A percentile compares a stretch with the other conserved stretches of the same genome.
Conservation (phyloP, 1,140 invertebrate species). For the Thalassaphorura encarpata region DNA sequence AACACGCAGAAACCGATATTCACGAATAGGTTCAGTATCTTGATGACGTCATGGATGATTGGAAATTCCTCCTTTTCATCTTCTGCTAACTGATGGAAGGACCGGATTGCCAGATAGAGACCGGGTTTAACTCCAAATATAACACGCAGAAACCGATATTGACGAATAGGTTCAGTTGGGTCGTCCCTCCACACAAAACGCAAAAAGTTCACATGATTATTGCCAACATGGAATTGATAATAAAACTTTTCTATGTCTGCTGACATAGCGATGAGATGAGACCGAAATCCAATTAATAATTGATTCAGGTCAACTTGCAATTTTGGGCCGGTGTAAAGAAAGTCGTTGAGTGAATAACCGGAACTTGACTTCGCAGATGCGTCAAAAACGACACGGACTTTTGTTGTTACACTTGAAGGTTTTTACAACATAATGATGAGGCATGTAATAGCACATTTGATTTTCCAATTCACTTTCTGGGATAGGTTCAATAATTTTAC, state of each 20-base stretch:
- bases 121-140: conserved; percentile 36
- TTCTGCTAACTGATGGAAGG: conserved; percentile 30
- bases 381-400: conserved; percentile 28
- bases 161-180: conserved; percentile 19
- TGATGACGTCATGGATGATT: background rate
- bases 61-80: conserved; percentile 20
- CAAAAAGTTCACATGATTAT: background rate
- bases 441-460: conserved; percentile 26
- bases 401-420: conserved; percentile 19
- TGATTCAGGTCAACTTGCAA: conserved; percentile 14
- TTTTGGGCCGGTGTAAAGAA: conserved; percentile 16
- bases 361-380: conserved; percentile 12
- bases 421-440: conserved; percentile 29
- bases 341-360: conserved; percentile 25
- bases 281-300: conserved; percentile 14
- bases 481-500: conserved; percentile 31
- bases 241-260: conserved; percentile 32
- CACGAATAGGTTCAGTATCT: conserved; percentile 18
- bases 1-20: conserved; percentile 34
- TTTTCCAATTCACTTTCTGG: background rate
- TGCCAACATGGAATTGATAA: conserved; percentile 20
- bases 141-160: conserved; percentile 34
- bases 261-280: conserved; percentile 23
- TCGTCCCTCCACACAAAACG: conserved; percentile 30
- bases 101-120: conserved; percentile 35